Evolutionary conservation across 2,888 invertebrate species (phyloP).

Genomic region (Trachelus troglodyta): DNA sequence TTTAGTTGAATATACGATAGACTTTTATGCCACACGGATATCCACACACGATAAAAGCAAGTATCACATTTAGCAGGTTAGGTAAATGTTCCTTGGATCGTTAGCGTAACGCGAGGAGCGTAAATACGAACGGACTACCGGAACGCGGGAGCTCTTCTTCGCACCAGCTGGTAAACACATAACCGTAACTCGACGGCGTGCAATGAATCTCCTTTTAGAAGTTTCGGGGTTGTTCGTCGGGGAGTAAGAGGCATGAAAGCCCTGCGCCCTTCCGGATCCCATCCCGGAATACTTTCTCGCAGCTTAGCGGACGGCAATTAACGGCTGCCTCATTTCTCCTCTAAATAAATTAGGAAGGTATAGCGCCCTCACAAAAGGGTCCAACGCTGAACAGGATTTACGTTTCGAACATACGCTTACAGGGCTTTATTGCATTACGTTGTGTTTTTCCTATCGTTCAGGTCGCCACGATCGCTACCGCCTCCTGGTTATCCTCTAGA

Average conservation of each 20-base stretch:
- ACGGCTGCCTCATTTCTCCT: constrained; percentile 48
- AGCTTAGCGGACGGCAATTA: constrained; percentile 58
- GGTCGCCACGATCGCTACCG: background rate
- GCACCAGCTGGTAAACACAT: constrained; percentile 32
- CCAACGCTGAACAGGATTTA: constrained; percentile 14
- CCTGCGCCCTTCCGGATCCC: constrained; percentile 22
- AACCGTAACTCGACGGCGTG: constrained; percentile 32
- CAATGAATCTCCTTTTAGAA: constrained; percentile 24
- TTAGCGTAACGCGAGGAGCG: background rate
- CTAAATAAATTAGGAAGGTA: constrained; percentile 44
- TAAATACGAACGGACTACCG: constrained; percentile 6
- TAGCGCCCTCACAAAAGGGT: constrained; percentile 21
- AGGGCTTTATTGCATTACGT: constrained; percentile 58
- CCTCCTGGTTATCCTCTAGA: constrained; percentile 30
- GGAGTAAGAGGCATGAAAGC: constrained; percentile 26
- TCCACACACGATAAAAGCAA: background rate
- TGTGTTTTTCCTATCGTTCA: constrained; percentile 46
- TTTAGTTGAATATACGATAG: background rate
- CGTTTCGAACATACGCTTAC: constrained; percentile 32
- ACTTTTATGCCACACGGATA: background rate
- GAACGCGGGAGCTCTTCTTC: constrained; percentile 13
- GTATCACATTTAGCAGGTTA: background rate
- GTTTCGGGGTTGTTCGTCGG: constrained; percentile 26
- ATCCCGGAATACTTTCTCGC: constrained; percentile 49
- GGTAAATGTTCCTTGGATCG: background rate